These are phyloP conservation scores for Mya arenaria DNA, from an alignment of 1,140 invertebrate genomes.

Conservation along the genomic window DNA sequence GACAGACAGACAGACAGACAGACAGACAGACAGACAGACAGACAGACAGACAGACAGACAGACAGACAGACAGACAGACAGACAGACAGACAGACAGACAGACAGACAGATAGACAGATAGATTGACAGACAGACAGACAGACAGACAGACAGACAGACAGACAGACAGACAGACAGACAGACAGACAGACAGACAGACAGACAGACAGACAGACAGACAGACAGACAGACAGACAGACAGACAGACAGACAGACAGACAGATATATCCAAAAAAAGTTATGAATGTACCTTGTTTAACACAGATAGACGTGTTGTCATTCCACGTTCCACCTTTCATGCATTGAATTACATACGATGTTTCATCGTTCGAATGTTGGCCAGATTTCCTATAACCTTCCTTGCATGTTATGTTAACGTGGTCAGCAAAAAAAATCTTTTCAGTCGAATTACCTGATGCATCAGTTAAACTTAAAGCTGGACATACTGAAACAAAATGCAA, in stretches of 20 bases:
- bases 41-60: conserved; percentile 3
- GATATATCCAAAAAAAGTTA: no score
- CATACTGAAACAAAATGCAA: no score
- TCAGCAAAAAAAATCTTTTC: no score
- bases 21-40: background rate
- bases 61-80: conserved; percentile 25
- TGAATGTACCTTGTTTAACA: no score
- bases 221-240: conserved; percentile 67
- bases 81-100: conserved; percentile 49
- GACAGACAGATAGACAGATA: conserved; percentile 22
- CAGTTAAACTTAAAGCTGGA: no score
- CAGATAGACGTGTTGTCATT: no score
- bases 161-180: conserved; percentile 30
- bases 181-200: conserved; percentile 53
- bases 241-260: conserved; percentile 57
- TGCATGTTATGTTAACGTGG: no score
- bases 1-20: background rate
- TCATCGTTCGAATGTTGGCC: no score
- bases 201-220: conserved; percentile 69
- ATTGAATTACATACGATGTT: no score
- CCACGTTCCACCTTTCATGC: no score
- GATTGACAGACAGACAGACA: conserved; percentile 24
- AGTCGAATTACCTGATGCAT: no score
- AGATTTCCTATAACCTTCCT: no score
- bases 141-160: conserved; percentile 27